Base-by-base conservation (phyloP, 2,888 invertebrate species). In the Ferdinandea cuprea region DNA sequence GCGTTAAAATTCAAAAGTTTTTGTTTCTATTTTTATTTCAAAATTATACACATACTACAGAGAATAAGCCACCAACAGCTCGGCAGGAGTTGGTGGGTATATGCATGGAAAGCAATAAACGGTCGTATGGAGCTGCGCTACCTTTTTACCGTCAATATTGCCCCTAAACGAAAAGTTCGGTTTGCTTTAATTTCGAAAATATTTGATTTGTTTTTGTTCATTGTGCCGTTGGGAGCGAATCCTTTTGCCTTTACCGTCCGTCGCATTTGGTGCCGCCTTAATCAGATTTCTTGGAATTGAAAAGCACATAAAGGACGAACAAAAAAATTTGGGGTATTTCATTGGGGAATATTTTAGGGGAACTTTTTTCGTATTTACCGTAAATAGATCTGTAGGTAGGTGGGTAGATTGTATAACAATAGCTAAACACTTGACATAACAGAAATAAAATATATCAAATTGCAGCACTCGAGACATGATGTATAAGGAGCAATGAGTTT, bases 141-240 rank as follows among this genome's bases (percentile, higher is more conserved):
- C 37, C 25, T 11, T 30, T 46, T 52, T 68, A 25, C 25, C 61
- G n/a, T 37, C 17, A n/a, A 65, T 73, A 40, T 56, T 54, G 37
- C 13, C 42, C 25, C 46, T 48, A 52, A 37, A 52, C 35, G 28
- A 37, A 58, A 65, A 59, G 50, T 50, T 44, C 8, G 63, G 13
- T 50, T 71, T 42, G 56, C 71, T 66, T 59, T 79, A 72, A 66
- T 66, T 79, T 72, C 50, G 21, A 40, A 66, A 72, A 79, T 61
- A 66, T 79, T 79, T 72, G 65, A 58, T 78, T 71, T 58, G 28
- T 15, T 54, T 59, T 59, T 35, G 9, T 15, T 25, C 52, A 21
- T 42, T 59, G 65, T 32, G 59, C 71, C 48, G 13, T 17, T 69
- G 21, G 58, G 48, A 44, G 40, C 25, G 13, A 72, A 72, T 72